These are phyloP conservation scores for Sceloporus undulatus DNA, from an alignment of 2,113 vertebrate species.

Conservation along the genomic window DNA sequence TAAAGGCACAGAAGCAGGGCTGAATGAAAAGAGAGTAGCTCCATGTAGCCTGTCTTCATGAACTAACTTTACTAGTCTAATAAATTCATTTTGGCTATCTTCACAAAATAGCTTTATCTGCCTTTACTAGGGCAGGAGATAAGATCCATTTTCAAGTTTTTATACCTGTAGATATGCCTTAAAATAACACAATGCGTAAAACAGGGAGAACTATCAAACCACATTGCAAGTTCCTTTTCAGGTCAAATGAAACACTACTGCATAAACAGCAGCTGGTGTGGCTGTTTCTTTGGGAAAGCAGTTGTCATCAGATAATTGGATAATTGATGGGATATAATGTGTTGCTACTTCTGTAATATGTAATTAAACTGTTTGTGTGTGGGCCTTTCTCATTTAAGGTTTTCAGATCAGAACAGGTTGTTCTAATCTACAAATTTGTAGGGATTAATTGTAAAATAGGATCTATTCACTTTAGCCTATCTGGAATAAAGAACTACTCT, in stretches of 20 bases:
- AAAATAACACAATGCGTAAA: neutral
- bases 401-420: neutral
- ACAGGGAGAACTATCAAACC: neutral
- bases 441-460: neutral
- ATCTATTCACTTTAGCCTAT: neutral
- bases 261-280: conserved; percentile 1
- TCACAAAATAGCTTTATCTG: neutral
- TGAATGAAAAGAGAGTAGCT: neutral
- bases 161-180: neutral
- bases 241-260: neutral
- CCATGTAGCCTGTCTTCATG: neutral
- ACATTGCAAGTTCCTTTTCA: conserved; percentile 5
- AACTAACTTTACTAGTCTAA: neutral
- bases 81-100: neutral
- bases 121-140: neutral
- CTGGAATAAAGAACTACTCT: neutral
- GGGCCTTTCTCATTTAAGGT: neutral
- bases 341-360: neutral
- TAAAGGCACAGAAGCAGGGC: neutral
- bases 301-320: conserved; percentile 29
- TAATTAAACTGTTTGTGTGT: conserved; percentile 28
- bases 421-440: neutral
- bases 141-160: neutral
- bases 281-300: conserved; percentile 18
- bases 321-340: conserved; percentile 17